Percentiles rank a stretch among this genome's conserved stretches.
Evolutionary conservation across 2,113 vertebrate species (phyloP).

Genomic region (Psephotus haematonotus): DNA sequence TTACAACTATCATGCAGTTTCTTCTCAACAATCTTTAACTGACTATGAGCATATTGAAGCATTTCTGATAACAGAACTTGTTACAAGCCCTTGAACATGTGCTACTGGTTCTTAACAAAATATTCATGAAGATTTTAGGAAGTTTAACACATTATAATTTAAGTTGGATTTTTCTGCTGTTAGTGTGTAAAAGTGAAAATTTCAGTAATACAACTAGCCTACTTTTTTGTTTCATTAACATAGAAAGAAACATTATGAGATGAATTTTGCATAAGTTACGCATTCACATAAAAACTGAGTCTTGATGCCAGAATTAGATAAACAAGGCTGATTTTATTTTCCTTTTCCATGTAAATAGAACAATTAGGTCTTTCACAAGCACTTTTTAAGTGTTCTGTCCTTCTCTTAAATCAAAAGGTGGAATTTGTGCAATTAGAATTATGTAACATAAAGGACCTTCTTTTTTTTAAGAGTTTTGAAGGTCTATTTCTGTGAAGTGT

Average conservation of each 20-base stretch:
- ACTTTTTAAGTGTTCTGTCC: neutral
- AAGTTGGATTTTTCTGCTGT: neutral
- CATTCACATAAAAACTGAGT: neutral
- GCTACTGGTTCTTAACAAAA: neutral
- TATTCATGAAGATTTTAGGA: neutral
- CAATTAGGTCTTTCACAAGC: neutral
- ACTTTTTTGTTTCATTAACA: neutral
- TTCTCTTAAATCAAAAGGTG: neutral
- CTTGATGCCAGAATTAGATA: neutral
- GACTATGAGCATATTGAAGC: neutral
- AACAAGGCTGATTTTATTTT: neutral
- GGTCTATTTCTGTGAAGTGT: neutral
- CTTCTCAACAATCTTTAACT: neutral
- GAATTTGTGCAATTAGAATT: neutral
- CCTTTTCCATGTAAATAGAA: neutral
- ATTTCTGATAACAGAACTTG: neutral
- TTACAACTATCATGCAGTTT: neutral
- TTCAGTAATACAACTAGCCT: neutral
- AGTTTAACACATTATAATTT: neutral
- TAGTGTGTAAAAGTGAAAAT: neutral
- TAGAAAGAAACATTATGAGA: neutral
- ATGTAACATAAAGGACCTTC: accelerated
- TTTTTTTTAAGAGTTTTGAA: neutral
- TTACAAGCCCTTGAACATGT: neutral
- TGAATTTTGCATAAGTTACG: neutral